phyloP scores from a whole-genome alignment of 2,113 vertebrate genomes.

The Lonchura striata region DNA sequence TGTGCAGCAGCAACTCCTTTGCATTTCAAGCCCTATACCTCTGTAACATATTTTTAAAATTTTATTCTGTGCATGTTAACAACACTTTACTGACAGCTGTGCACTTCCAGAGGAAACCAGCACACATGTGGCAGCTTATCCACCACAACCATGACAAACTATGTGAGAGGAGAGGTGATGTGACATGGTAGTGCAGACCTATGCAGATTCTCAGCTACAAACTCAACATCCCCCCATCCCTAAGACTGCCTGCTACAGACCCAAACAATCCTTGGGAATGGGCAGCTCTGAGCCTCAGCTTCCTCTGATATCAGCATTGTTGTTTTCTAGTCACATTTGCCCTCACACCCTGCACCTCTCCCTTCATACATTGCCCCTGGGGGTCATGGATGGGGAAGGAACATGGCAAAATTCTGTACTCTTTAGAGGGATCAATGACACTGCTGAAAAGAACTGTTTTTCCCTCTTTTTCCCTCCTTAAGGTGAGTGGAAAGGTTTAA shows the following conservation, averaged over 20 bases:
- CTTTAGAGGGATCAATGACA: background rate
- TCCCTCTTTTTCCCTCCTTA: background rate
- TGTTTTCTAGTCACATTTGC: accelerated
- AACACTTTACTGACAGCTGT: background rate
- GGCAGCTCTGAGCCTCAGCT: background rate
- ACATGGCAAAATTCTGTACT: background rate
- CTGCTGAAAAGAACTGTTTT: background rate
- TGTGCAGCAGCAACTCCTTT: background rate
- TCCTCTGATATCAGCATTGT: background rate
- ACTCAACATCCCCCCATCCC: background rate
- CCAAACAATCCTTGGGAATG: background rate
- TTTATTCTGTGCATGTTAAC: background rate
- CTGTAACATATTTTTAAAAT: background rate
- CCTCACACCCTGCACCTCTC: background rate
- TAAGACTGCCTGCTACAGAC: background rate
- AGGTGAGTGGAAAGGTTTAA: background rate
- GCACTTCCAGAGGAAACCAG: background rate
- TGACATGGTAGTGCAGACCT: accelerated
- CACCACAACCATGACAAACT: background rate
- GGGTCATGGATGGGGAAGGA: background rate
- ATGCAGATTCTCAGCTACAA: background rate
- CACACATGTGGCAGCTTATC: background rate
- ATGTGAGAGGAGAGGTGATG: background rate
- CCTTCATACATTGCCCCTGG: background rate
- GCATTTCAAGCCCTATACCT: background rate